phyloP scores from a whole-genome alignment of 2,797 vertebrate genomes.

The Sebastes matsubarae region DNA sequence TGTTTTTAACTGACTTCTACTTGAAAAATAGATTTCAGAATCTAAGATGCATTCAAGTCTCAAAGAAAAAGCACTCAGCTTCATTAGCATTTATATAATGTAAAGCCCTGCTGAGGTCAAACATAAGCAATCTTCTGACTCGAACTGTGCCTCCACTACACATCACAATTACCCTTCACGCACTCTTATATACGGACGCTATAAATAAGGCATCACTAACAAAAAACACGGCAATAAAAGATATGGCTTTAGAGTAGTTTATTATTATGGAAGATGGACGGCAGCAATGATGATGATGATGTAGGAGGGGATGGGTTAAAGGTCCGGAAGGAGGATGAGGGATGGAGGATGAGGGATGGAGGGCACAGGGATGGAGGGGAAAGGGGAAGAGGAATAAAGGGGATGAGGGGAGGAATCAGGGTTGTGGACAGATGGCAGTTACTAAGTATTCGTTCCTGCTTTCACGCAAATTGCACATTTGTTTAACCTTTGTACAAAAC shows the following conservation, averaged over 20 bases:
- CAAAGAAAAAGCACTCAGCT: background rate
- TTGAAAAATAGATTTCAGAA: background rate
- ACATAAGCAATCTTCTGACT: background rate
- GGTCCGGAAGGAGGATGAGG: no score
- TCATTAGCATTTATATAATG: slow-evolving; percentile 1
- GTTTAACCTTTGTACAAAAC: background rate
- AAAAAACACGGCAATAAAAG: background rate
- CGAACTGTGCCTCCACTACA: background rate
- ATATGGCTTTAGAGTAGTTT: no score
- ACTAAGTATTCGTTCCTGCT: background rate
- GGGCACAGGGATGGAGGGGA: no score
- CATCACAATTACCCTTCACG: background rate
- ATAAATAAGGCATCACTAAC: background rate
- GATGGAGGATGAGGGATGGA: no score
- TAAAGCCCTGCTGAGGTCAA: background rate
- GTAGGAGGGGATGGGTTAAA: no score
- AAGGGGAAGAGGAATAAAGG: no score
- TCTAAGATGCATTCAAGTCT: background rate
- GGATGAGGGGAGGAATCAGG: no score
- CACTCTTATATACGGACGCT: background rate
- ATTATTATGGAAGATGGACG: no score
- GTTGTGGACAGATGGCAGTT: background rate
- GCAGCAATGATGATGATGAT: no score
- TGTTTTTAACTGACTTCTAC: background rate
- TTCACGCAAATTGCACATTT: background rate